Evolutionary conservation across 2,888 invertebrate genomes (phyloP), one percentile per base, ranked within the genome.

Genomic region (Drosophila infuscata): DNA sequence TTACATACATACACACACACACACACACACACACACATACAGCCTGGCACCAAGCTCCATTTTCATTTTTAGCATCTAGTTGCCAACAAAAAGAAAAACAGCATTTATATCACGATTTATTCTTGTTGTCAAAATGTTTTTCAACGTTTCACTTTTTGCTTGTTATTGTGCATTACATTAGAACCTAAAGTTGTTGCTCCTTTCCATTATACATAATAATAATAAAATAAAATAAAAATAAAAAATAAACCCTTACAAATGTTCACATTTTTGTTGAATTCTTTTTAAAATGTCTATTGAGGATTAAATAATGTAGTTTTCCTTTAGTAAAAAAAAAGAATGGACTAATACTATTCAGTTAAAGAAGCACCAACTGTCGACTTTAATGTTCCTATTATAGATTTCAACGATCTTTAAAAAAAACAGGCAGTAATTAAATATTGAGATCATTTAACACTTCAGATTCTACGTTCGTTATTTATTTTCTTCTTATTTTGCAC

Each of bases 141-240:
- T 43, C 36, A 41, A 65, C 38, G 5, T 29, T 25, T n/a, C 5
- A 15, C 11, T 51, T 43, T 46, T 29, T 41, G 56, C 30, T 57
- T 35, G 9, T 62, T 38, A 60, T 38, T 53, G 32, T 46, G 33
- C 51, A 62, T 25, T 25, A 49, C 79, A 69, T 61, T 66, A 69
- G 57, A 71, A 76, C 70, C 59, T 76, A 69, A 66, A 52, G 53
- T 65, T 73, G 63, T 71, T 71, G 70, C 70, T 73, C 54, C 61
- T 71, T 79, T 74, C 69, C 70, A 73, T 63, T 81, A 68, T 51
- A 62, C 52, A 57, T 67, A 70, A 83, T 81, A 75, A 74, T 76
- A 2, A 25, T 3, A 25, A 25, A 25, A 25, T 3, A 25, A 25
- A 25, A 25, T 59, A 61, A 20, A 15, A 77, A 78, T 73, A 63